Evolutionary conservation across 2,888 invertebrate genomes (phyloP).

Genomic region (Dorcus parallelipipedus): DNA sequence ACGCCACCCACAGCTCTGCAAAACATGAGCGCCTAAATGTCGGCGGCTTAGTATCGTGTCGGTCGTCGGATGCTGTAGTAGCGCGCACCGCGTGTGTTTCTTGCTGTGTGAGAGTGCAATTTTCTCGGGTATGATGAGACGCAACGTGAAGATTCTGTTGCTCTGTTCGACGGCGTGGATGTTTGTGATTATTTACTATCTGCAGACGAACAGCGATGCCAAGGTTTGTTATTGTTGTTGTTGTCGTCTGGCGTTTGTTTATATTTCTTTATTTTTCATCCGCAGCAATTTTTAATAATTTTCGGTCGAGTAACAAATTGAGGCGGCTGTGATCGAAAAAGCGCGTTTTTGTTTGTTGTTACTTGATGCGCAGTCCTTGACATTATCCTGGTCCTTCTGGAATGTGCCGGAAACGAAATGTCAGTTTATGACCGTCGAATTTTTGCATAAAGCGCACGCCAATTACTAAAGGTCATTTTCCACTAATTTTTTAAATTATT

Average conservation of each 20-base stretch:
- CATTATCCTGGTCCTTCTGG: not conserved
- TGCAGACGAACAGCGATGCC: constrained; percentile 55
- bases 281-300: too few species aligned
- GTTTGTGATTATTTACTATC: constrained; percentile 62
- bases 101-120: not conserved
- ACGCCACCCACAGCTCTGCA: constrained; percentile 18
- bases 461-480: too few species aligned
- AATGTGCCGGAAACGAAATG: too few species aligned
- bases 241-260: not conserved
- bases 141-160: constrained; percentile 60
- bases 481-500: too few species aligned
- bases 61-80: constrained; percentile 14
- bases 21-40: constrained; percentile 26
- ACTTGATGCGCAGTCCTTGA: not conserved
- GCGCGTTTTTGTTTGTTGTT: not conserved
- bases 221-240: constrained; percentile 48
- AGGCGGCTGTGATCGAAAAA: not conserved
- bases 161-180: constrained; percentile 62
- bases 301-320: not conserved
- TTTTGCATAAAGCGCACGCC: too few species aligned
- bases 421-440: too few species aligned
- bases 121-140: constrained; percentile 48
- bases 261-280: too few species aligned
- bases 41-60: constrained; percentile 22
- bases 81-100: not conserved